These are phyloP conservation scores for Hyphantria cunea DNA, from an alignment of 1,140 invertebrate species.

Conservation along the genomic window DNA sequence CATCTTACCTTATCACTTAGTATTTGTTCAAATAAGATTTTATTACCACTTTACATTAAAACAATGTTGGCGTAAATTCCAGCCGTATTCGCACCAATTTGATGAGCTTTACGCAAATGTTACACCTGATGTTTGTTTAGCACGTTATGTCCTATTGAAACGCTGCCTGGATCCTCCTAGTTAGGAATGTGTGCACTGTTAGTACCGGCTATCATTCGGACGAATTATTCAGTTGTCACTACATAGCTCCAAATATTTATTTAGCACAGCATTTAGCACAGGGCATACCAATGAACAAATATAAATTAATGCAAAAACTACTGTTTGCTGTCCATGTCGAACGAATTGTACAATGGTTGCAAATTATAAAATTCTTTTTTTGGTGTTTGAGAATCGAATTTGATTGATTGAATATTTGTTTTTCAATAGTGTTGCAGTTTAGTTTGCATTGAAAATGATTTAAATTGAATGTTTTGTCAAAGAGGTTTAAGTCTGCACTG, in stretches of 20 bases:
- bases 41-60: too few relatives aligned
- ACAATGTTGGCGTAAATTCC: background rate
- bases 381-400: background rate
- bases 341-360: background rate
- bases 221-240: constrained; percentile 21
- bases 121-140: constrained; percentile 12
- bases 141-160: constrained; percentile 10
- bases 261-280: constrained; percentile 10
- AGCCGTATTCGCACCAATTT: background rate
- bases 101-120: constrained; percentile 3
- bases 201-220: constrained; percentile 12
- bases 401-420: constrained; percentile 9
- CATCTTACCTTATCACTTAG: too few relatives aligned
- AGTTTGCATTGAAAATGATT: background rate
- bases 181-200: constrained; percentile 18
- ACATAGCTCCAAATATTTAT: constrained; percentile 3
- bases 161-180: background rate
- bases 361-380: background rate
- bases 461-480: too few relatives aligned
- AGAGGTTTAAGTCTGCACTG: too few relatives aligned
- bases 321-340: constrained; percentile 15
- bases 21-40: too few relatives aligned
- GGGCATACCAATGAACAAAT: constrained; percentile 4
- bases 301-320: constrained; percentile 20
- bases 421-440: too few relatives aligned